These are phyloP conservation scores for Thaumetopoea pityocampa DNA, from an alignment of 1,140 invertebrate species.

Conservation along the genomic window DNA sequence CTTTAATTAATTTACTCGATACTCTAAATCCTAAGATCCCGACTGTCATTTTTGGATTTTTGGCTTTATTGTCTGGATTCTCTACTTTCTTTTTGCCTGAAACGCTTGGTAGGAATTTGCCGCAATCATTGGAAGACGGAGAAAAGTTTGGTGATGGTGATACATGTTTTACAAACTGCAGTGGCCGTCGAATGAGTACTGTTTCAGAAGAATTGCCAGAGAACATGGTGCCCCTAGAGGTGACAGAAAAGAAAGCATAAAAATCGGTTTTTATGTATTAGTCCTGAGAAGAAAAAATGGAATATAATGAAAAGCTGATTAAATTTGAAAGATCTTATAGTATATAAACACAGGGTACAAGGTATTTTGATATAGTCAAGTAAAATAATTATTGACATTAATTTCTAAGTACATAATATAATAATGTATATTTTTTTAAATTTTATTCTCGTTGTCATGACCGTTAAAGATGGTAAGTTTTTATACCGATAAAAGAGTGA, in stretches of 20 bases:
- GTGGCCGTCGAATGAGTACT: constrained; percentile 86
- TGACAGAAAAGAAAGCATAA: constrained; percentile 46
- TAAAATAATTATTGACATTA: too few relatives aligned
- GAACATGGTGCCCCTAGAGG: constrained; percentile 61
- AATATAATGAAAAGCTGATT: too few relatives aligned
- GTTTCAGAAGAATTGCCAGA: constrained; percentile 64
- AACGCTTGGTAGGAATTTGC: constrained; percentile 86
- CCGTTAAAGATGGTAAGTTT: too few relatives aligned
- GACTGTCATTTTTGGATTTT: constrained; percentile 82
- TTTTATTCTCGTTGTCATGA: too few relatives aligned
- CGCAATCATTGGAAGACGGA: constrained; percentile 89
- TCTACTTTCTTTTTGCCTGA: constrained; percentile 88
- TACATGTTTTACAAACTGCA: constrained; percentile 88
- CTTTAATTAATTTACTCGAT: constrained; percentile 83
- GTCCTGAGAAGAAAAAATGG: constrained; percentile 1
- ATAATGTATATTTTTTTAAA: too few relatives aligned
- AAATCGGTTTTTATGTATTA: too few relatives aligned
- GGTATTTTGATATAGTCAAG: too few relatives aligned
- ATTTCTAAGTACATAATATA: too few relatives aligned
- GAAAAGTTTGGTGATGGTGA: constrained; percentile 90
- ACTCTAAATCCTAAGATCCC: constrained; percentile 83
- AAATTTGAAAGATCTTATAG: too few relatives aligned
- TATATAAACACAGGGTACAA: too few relatives aligned
- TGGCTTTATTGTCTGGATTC: constrained; percentile 85
- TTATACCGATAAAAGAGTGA: too few relatives aligned